Percentiles rank a stretch among this genome's conserved stretches.
phyloP scores from a whole-genome alignment of 1,140 invertebrate genomes.

The Ylistrum balloti region DNA sequence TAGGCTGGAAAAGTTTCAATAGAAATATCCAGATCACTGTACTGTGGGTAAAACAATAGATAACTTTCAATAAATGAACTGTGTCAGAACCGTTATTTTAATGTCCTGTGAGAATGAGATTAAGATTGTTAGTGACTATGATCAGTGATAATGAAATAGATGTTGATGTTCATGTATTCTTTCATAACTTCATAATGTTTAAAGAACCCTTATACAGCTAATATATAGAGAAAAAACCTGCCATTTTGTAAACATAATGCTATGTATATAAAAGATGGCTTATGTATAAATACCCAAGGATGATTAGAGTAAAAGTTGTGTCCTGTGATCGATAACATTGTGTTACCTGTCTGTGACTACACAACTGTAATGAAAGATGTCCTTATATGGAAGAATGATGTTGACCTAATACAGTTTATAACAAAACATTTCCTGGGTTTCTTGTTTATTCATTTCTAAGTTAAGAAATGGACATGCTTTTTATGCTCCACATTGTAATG shows the following conservation, averaged over 20 bases:
- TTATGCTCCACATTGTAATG: no score
- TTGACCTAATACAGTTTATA: slow-evolving; percentile 28
- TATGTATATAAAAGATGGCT: not conserved
- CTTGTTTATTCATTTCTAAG: not conserved
- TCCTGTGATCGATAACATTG: not conserved
- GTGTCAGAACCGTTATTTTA: not conserved
- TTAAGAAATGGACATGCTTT: no score
- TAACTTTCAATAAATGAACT: no score
- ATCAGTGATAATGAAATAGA: not conserved
- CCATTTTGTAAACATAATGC: not conserved
- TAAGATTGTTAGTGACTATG: not conserved
- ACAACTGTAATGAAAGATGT: not conserved
- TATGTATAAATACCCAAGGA: not conserved
- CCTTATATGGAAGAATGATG: not conserved
- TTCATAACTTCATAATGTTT: not conserved
- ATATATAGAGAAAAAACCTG: slow-evolving; percentile 22
- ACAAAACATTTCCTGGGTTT: not conserved
- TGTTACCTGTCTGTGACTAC: not conserved
- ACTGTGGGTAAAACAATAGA: not conserved
- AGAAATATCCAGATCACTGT: not conserved
- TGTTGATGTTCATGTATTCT: not conserved
- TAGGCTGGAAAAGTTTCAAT: no score
- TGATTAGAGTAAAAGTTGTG: not conserved
- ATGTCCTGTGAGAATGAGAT: not conserved
- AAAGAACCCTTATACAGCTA: not conserved